Evolutionary conservation across 2,888 invertebrate species (phyloP), one percentile per base, ranked within the genome.

Genomic region (Mythimna lalbum): DNA sequence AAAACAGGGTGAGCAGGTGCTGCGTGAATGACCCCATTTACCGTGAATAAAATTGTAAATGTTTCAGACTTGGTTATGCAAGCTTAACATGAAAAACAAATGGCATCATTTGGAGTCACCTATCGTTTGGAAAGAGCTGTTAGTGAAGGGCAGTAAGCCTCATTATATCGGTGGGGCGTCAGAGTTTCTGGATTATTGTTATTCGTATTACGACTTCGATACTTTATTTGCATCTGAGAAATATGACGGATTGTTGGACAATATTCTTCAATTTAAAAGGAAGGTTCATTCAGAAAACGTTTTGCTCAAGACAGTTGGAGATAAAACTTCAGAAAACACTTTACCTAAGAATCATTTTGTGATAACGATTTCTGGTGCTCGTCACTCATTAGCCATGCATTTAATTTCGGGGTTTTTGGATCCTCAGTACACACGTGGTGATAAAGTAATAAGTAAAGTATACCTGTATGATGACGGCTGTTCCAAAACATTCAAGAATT

Each of bases 181-280:
- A 53, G 96, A 97, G 69, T 97, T 97, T 92, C 95, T 97, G 91
- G 97, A 97, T 87, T 97, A 97, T 81, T 95, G 96, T 81, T 94
- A 96, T 88, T 96, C 97, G 49, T 97, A 97, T 90, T 97, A 97
- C 82, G 81, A 93, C 50, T 92, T 95, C 76, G 94, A 95, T 81
- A 80, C 88, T 12, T 93, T 92, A 81, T 78, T 94, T 61, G 81
- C 90, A 12, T 73, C 89, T 49, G 89, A 92, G 52, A 93, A 90
- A 83, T 90, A 92, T 70, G 86, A 90, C 73, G 87, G 88, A 23
- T 82, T 95, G 39, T 78, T 90, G 4, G 79, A 89, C 17, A 93
- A 91, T 69, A 87, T 88, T 73, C 70, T 78, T 39, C 94, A 95
- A 76, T 93, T 87, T 68, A 82, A 90, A 73, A 89, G 82, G 53